These are phyloP conservation scores for Ophioninae sp. DNA, from an alignment of 2,888 invertebrate species.

Conservation along the genomic window DNA sequence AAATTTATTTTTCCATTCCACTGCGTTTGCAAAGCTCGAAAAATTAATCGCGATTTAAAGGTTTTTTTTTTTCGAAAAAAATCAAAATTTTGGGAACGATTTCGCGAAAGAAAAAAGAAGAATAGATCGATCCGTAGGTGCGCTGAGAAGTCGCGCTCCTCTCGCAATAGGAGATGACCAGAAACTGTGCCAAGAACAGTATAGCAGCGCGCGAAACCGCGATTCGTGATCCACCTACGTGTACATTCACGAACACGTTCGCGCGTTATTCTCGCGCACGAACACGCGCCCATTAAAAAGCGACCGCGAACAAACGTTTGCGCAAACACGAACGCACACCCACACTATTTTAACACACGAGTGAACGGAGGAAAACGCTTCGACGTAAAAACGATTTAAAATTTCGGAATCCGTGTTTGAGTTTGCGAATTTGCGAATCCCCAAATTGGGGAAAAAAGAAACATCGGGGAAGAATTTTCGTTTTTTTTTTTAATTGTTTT, in stretches of 20 bases:
- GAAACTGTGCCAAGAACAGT: conserved; percentile 80
- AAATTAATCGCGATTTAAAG: too few relatives aligned
- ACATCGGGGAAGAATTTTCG: neutral
- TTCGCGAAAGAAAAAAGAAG: conserved; percentile 3
- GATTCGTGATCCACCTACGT: conserved; percentile 67
- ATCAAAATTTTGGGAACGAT: neutral
- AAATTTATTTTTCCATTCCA: conserved; percentile 8
- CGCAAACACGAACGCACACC: neutral
- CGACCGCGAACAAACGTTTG: neutral
- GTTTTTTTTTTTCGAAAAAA: too few relatives aligned
- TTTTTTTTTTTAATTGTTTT: neutral
- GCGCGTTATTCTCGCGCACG: conserved; percentile 2
- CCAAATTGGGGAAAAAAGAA: neutral
- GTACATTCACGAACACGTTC: conserved; percentile 51
- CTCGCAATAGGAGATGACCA: conserved; percentile 78
- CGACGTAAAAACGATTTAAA: neutral
- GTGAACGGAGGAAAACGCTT: neutral
- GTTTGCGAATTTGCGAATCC: conserved; percentile 10
- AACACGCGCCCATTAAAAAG: neutral
- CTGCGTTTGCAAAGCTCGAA: too few relatives aligned
- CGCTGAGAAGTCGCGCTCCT: conserved; percentile 69
- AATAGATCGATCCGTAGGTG: conserved; percentile 57
- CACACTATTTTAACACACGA: neutral
- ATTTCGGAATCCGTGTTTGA: neutral
- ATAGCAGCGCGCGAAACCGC: conserved; percentile 66